phyloP scores from a whole-genome alignment of 2,113 vertebrate genomes.

The Crotalus helleri region DNA sequence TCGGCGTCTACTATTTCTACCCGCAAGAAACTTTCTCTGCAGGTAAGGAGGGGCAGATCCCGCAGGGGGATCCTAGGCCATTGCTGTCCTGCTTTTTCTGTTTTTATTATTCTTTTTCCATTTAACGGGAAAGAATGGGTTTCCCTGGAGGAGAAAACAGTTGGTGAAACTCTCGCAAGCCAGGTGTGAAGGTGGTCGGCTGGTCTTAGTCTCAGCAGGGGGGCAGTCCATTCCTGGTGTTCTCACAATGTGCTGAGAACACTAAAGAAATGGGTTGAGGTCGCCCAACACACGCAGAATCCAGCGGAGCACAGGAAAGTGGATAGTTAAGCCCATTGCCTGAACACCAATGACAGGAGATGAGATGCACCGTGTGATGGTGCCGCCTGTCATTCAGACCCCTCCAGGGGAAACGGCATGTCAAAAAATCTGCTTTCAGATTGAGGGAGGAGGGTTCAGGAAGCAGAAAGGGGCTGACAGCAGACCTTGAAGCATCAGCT shows the following conservation, averaged over 20 bases:
- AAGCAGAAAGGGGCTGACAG: not conserved
- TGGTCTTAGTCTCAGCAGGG: not conserved
- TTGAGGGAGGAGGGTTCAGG: not conserved
- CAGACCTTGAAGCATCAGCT: not conserved
- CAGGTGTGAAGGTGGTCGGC: not conserved
- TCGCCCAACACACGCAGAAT: not conserved
- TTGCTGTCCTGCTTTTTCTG: too few relatives aligned
- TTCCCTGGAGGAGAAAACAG: not conserved
- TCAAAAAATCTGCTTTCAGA: not conserved
- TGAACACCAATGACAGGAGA: not conserved
- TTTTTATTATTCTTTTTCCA: not conserved
- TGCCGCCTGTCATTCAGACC: not conserved
- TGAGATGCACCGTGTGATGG: not conserved
- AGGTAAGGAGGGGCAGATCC: slow-evolving; percentile 10
- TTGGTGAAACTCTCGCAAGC: not conserved
- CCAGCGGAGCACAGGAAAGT: not conserved
- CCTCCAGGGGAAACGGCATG: not conserved
- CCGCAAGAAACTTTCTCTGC: not conserved
- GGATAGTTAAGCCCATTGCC: not conserved
- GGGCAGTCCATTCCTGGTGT: not conserved
- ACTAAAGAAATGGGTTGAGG: not conserved
- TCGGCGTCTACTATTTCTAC: slow-evolving; percentile 19
- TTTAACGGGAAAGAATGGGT: not conserved
- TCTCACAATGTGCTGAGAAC: not conserved
- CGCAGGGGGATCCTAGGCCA: not conserved